Conservation (phyloP, 2,888 invertebrate genomes). For the Ariolimax columbianus region DNA sequence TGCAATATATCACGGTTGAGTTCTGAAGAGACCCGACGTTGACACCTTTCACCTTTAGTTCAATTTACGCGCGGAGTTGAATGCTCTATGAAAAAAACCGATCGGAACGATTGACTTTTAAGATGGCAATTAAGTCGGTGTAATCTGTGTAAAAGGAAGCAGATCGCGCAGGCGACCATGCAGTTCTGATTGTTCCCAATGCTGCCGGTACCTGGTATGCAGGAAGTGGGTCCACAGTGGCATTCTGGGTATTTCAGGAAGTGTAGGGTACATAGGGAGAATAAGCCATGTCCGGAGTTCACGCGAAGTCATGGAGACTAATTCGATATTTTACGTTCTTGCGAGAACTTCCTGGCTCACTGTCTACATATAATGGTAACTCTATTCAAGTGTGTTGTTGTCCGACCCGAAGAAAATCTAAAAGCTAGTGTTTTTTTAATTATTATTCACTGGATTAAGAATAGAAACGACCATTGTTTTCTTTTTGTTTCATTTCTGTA, state of each 20-base stretch:
- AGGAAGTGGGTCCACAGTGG: slow-evolving; percentile 26
- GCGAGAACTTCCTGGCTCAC: slow-evolving; percentile 6
- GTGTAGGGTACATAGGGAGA: slow-evolving; percentile 33
- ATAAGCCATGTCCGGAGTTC: slow-evolving; percentile 37
- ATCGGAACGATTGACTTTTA: not conserved
- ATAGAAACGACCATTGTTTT: not conserved
- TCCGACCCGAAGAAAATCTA: not conserved
- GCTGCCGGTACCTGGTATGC: not conserved
- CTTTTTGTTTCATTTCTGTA: slow-evolving; percentile 15
- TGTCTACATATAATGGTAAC: slow-evolving; percentile 33
- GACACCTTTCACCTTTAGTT: not conserved
- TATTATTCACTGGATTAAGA: not conserved
- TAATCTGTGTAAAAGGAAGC: slow-evolving; percentile 40
- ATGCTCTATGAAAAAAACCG: not conserved
- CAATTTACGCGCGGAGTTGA: not conserved
- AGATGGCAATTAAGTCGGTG: slow-evolving; percentile 13
- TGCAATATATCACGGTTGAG: not conserved
- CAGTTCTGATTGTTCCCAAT: slow-evolving; percentile 23
- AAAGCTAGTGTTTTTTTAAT: not conserved
- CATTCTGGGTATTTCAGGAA: slow-evolving; percentile 34
- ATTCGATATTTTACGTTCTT: slow-evolving; percentile 40
- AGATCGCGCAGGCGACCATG: not conserved
- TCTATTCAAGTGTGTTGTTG: not conserved
- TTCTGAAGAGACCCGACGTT: not conserved
- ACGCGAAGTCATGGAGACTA: slow-evolving; percentile 24